Evolutionary conservation across 2,113 vertebrate species (phyloP), one percentile per base, ranked within the genome.

Genomic region (Coreoperca whiteheadi): DNA sequence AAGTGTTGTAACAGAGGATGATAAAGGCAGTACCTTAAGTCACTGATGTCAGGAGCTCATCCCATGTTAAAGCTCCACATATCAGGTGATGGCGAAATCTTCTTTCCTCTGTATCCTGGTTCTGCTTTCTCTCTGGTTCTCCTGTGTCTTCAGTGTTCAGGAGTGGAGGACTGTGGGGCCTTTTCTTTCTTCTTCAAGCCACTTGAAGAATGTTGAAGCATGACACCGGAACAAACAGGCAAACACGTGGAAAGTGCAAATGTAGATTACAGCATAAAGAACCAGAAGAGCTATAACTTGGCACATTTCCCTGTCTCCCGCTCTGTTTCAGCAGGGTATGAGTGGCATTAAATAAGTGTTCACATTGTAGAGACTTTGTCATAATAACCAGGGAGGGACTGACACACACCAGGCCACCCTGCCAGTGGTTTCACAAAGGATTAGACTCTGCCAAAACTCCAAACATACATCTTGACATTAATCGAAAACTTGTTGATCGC

Each of bases 361-460:
- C 79, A 59, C 79, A 60, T 60, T 83, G 83, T 43, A 46, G 76
- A 54, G 69, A 67, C 57, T 85, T 73, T 72, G 85, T 89, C 85
- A 89, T 87, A 86, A 87, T 85, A 92, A 82, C 57, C 81, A 70
- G 51, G 59, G 69, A 61, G 66, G 50, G 60, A 57, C 48, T 83
- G 92, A 93, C 74, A 86, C 67, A 80, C 77, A 74, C 37, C 89
- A 92, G 92, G 66, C 82, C 34, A n/a, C 54, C 76, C 78, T 70
- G 79, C 81, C 85, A 83, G 68, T 6, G 41, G 53, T 18, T 57
- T 70, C 70, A 84, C 54, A 84, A 79, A 80, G 4, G 56, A 89
- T 87, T 80, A 88, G 39, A 64, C 57, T 51, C 67, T 79, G 90
- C 87, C 87, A 90, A 73, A 74, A 70, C 56, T 77, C 75, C 80